Evolutionary conservation across 2,113 vertebrate genomes (phyloP).

Genomic region (Pelobates fuscus): DNA sequence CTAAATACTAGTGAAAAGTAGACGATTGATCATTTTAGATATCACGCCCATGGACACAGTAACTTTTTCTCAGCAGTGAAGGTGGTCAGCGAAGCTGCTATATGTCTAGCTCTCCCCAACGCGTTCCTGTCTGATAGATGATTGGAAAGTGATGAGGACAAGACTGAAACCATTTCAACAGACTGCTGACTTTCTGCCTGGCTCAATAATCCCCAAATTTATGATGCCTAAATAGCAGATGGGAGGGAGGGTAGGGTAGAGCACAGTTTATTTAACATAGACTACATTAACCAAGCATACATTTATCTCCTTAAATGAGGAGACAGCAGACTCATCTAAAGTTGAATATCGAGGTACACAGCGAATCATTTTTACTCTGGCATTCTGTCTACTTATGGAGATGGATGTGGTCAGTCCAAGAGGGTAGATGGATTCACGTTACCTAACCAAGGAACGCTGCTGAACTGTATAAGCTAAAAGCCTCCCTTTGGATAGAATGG

Average conservation of each 20-base stretch:
- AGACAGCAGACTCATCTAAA: background rate
- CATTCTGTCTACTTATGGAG: background rate
- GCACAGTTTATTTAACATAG: slow-evolving; percentile 45
- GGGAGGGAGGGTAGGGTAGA: slow-evolving; percentile 14
- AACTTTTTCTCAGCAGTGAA: too few relatives aligned
- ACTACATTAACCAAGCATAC: slow-evolving; percentile 39
- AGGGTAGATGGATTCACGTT: background rate
- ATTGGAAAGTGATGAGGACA: background rate
- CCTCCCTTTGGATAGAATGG: too few relatives aligned
- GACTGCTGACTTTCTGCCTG: slow-evolving; percentile 13
- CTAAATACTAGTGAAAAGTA: too few relatives aligned
- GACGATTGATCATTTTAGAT: too few relatives aligned
- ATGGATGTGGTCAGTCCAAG: background rate
- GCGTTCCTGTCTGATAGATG: background rate
- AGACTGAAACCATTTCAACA: slow-evolving; percentile 22
- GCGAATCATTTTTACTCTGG: background rate
- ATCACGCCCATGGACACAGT: too few relatives aligned
- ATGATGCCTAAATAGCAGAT: slow-evolving; percentile 3
- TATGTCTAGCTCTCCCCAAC: background rate
- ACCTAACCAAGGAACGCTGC: background rate
- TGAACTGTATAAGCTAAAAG: background rate
- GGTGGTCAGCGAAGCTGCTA: too few relatives aligned
- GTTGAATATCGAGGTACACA: background rate
- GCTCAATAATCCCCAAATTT: slow-evolving; percentile 48
- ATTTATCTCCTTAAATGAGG: slow-evolving; percentile 30